Evolutionary conservation across 2,797 vertebrate species (phyloP), one percentile per base, ranked within the genome.

Genomic region (Hemitrygon akajei): DNA sequence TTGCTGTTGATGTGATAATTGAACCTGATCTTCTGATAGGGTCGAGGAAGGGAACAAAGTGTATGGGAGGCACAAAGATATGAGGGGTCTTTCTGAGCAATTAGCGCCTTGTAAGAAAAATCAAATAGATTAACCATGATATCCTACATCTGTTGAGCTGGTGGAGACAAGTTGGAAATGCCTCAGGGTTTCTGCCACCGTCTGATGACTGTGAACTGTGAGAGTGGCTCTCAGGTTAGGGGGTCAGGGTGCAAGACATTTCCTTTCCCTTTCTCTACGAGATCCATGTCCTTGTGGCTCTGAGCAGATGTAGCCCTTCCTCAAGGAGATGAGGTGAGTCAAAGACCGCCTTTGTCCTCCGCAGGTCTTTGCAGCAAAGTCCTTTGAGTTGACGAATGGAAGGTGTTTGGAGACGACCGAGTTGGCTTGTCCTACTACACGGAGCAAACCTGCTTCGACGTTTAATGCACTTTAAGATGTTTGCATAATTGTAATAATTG

Each of bases 401-500:
- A 47, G 56, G 22, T 56, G 25, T 58, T 58, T 4, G 1, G 82
- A 86, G 58, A 63, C 30, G 82, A 27, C 10, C 4, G 82, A 60
- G 27, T 16, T 18, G 58, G 12, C 56, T 86, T 60, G 4, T 30
- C 81, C 47, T 11, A 12, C 56, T 86, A 56, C 27, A 86, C n/a
- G 16, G 82, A 86, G 30, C 81, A 71, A 69, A 37, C 66, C 73
- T 91, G 89, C 89, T 71, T 11, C 25, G 89, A 12, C 22, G 34
- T 60, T 86, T 11, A 47, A 73, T 37, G 18, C 66, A 69, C 25
- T 69, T 91, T 71, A 18, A 1, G 71, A 37, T 40, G 34, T 40
- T 73, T 91, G 66, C 89, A 40, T 73, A 47, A 91, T 91, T 25
- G 69, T 20, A 91, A 71, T 91, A 91, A 71, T 73, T 91, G 37